Conservation (phyloP, 1,140 invertebrate species). For the Pantala flavescens region DNA sequence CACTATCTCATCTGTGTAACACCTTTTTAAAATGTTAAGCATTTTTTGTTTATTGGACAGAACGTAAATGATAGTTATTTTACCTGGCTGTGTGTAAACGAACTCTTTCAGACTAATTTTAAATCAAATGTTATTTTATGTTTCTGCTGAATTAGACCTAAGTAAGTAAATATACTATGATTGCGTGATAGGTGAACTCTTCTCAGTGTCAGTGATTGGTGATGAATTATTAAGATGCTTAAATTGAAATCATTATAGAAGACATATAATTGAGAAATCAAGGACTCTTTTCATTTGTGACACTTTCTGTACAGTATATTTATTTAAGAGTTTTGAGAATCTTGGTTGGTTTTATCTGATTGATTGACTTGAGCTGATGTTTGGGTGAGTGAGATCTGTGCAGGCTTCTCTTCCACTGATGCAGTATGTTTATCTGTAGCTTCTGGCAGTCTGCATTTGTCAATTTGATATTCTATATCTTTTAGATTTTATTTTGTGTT, state of each 20-base stretch:
- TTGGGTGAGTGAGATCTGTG: not conserved
- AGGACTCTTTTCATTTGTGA: not conserved
- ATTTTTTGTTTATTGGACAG: not conserved
- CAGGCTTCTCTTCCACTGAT: constrained; percentile 7
- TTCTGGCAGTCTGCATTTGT: not conserved
- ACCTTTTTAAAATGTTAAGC: not conserved
- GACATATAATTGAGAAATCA: not conserved
- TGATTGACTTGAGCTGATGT: not conserved
- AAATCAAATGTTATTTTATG: not conserved
- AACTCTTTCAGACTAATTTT: not conserved
- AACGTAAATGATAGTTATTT: not conserved
- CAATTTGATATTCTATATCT: not conserved
- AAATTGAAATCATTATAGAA: not conserved
- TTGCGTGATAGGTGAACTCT: not conserved
- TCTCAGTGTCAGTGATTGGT: not conserved
- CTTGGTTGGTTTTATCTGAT: not conserved
- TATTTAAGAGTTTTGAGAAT: not conserved
- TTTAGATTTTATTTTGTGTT: not conserved
- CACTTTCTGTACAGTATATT: not conserved
- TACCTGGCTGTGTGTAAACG: not conserved
- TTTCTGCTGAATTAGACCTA: not conserved
- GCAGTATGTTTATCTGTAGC: not conserved
- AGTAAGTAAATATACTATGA: not conserved
- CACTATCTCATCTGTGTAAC: not conserved
- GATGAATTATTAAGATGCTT: not conserved